A percentile compares a stretch with the other conserved stretches of the same genome.
These are phyloP conservation scores for Lateolabrax maculatus DNA, from an alignment of 2,797 vertebrate genomes.

Conservation along the genomic window DNA sequence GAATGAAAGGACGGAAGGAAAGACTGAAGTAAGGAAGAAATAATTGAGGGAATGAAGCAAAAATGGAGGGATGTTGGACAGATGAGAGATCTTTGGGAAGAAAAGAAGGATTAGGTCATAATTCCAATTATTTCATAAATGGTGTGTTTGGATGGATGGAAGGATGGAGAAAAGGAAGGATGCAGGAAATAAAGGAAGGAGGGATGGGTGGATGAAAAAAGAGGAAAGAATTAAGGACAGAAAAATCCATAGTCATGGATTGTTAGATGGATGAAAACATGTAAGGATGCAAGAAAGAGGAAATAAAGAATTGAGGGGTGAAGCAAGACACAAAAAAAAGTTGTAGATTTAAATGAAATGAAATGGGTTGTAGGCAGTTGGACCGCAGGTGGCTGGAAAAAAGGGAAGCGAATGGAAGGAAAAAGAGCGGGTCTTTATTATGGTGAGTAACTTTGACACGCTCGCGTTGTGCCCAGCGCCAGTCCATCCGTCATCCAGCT, in stretches of 20 bases:
- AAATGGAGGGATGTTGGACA: not conserved
- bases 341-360: constrained; percentile 63
- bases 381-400: constrained; percentile 57
- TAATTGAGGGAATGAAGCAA: not conserved
- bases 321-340: constrained; percentile 39
- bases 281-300: not conserved
- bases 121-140: not conserved
- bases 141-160: not conserved
- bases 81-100: not conserved
- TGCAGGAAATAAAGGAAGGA: not conserved
- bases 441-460: constrained; percentile 79
- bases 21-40: not conserved
- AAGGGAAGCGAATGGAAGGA: constrained; percentile 43
- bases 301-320: constrained; percentile 7
- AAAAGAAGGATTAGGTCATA: not conserved
- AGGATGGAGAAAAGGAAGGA: not conserved
- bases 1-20: no score
- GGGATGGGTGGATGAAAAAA: not conserved
- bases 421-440: constrained; percentile 77
- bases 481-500: constrained; percentile 83
- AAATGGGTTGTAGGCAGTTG: constrained; percentile 52
- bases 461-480: constrained; percentile 75
- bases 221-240: not conserved
- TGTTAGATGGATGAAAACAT: not conserved
- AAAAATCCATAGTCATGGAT: no score